phyloP scores from a whole-genome alignment of 2,888 invertebrate species.

The Tenthredo livida region DNA sequence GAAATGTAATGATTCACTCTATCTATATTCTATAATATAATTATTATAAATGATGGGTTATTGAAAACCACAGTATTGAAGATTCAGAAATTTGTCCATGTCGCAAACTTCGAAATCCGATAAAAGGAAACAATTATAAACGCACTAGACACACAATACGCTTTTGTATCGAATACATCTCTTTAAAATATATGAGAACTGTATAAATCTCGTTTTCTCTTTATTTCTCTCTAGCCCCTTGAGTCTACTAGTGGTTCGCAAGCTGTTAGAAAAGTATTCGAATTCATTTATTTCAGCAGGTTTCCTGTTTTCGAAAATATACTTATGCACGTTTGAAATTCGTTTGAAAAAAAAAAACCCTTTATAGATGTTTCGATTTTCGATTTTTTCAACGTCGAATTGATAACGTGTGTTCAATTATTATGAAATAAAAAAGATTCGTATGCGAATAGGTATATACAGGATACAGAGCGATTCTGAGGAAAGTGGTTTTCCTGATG shows the following conservation, averaged over 20 bases:
- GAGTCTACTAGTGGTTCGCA: neutral
- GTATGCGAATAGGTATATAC: too few species aligned
- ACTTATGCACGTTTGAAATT: neutral
- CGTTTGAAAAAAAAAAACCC: too few species aligned
- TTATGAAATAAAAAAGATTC: too few species aligned
- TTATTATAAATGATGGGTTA: neutral
- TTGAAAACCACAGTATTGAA: neutral
- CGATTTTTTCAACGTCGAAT: neutral
- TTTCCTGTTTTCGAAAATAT: neutral
- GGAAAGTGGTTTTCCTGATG: too few species aligned
- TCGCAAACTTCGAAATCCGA: neutral
- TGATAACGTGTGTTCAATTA: neutral
- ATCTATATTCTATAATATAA: too few species aligned
- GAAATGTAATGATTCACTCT: too few species aligned
- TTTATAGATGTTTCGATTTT: neutral
- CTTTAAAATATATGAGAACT: neutral
- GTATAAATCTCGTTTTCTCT: neutral
- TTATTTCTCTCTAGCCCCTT: neutral
- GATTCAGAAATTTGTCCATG: neutral
- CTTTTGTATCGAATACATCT: neutral
- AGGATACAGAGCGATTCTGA: too few species aligned
- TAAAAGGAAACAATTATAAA: neutral
- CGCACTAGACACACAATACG: neutral
- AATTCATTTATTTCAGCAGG: neutral
- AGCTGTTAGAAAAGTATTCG: neutral